These are phyloP conservation scores for Tenrec ecaudatus DNA, from an alignment of 2,113 vertebrate genomes.

Conservation along the genomic window DNA sequence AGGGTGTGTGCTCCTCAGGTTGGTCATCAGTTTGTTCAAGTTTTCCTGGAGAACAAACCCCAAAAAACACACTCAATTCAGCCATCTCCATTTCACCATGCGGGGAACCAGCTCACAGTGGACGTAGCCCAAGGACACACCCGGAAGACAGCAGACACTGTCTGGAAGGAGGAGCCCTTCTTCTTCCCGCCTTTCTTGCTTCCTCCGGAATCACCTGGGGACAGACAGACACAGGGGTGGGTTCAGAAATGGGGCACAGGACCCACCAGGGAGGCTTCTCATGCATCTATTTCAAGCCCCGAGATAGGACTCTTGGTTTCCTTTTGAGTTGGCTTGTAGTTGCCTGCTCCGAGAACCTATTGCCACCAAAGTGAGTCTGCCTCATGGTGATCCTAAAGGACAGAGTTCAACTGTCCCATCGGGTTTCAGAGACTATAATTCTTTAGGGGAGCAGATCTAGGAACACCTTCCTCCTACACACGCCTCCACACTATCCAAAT, in stretches of 20 bases:
- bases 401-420: too few species aligned
- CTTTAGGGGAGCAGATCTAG: too few species aligned
- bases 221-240: background rate
- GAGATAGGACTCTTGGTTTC: background rate
- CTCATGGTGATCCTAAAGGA: too few species aligned
- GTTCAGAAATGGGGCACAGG: background rate
- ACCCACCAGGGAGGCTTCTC: background rate
- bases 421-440: too few species aligned
- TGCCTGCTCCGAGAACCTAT: background rate
- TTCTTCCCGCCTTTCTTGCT: constrained; percentile 93
- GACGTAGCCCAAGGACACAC: constrained; percentile 74
- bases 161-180: constrained; percentile 96
- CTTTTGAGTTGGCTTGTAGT: background rate
- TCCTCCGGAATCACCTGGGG: constrained; percentile 76
- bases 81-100: background rate
- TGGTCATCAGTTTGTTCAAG: constrained; percentile 96
- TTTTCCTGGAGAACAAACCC: constrained; percentile 89
- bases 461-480: too few species aligned
- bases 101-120: background rate
- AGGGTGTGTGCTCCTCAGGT: constrained; percentile 91
- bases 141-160: constrained; percentile 93
- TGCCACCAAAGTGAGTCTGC: too few species aligned
- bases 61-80: background rate
- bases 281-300: background rate
- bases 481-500: background rate